These are phyloP conservation scores for Thalassaphorura encarpata DNA, from an alignment of 1,140 invertebrate genomes.

Conservation along the genomic window DNA sequence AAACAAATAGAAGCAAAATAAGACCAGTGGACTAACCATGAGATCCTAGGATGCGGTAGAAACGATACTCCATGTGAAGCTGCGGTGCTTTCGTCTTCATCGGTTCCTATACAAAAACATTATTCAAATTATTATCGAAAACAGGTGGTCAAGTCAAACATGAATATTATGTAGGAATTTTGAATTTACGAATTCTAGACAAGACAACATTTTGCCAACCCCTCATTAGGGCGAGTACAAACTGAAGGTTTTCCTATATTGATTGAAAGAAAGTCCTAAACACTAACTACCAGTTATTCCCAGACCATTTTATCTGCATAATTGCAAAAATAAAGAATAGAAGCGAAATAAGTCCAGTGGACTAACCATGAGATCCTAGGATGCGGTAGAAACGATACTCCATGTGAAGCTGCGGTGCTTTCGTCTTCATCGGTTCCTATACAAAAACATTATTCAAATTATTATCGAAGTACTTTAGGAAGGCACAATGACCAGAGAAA, in stretches of 20 bases:
- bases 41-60: conserved; percentile 98
- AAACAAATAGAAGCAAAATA: too few species aligned
- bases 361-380: conserved; percentile 84
- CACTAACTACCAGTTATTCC: too few species aligned
- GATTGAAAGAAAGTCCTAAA: too few species aligned
- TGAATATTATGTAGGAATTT: too few species aligned
- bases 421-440: neutral
- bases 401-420: conserved; percentile 69
- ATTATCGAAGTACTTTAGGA: neutral
- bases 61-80: conserved; percentile 99
- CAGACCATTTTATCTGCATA: neutral
- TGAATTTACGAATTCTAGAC: too few species aligned
- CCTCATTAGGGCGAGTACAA: too few species aligned
- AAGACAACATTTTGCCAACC: too few species aligned
- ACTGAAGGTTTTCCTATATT: too few species aligned
- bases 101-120: conserved; percentile 83
- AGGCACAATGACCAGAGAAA: too few species aligned
- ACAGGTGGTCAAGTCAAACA: too few species aligned
- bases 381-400: conserved; percentile 99
- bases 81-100: conserved; percentile 99
- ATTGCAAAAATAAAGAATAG: neutral
- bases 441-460: neutral
- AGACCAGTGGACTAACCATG: conserved; percentile 56
- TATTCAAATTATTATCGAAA: conserved; percentile 16
- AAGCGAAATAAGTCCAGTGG: too few species aligned